These are phyloP conservation scores for Drosophila acutilabella DNA, from an alignment of 2,888 invertebrate species.

Conservation along the genomic window DNA sequence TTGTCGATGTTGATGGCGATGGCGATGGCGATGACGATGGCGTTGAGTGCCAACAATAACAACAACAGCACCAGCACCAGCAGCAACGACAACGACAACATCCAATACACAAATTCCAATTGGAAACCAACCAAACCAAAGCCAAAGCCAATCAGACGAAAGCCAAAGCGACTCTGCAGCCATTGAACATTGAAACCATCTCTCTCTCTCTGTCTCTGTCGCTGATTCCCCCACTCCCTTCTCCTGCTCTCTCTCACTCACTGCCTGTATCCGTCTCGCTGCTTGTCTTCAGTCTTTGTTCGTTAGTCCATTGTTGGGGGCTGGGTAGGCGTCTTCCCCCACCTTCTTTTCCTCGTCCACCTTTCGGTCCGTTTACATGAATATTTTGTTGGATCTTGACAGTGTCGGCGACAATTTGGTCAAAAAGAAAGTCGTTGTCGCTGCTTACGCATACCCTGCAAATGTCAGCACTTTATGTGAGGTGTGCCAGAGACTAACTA, in stretches of 20 bases:
- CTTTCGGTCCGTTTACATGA: constrained; percentile 31
- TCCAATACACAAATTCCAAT: constrained; percentile 62
- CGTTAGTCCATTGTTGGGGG: constrained; percentile 49
- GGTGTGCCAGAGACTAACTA: no score
- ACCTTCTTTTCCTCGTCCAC: constrained; percentile 4
- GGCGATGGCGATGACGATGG: constrained; percentile 28
- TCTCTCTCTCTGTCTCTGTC: constrained; percentile 2
- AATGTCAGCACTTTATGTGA: not conserved
- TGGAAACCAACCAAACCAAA: constrained; percentile 31
- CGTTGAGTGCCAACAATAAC: constrained; percentile 35
- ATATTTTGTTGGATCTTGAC: constrained; percentile 58
- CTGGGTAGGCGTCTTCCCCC: not conserved
- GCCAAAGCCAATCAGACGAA: constrained; percentile 72
- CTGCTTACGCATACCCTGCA: constrained; percentile 34
- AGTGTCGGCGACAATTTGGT: constrained; percentile 67
- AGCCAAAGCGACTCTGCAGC: constrained; percentile 54
- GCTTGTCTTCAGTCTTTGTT: constrained; percentile 4
- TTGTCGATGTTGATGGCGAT: constrained; percentile 7
- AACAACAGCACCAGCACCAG: constrained; percentile 1
- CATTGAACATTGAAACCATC: constrained; percentile 24
- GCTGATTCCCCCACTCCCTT: not conserved
- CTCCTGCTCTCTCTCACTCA: constrained; percentile 6
- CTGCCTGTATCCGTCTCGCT: constrained; percentile 2
- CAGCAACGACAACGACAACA: constrained; percentile 51
- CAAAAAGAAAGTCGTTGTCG: constrained; percentile 74